Percentiles rank a stretch among this genome's conserved stretches.
Conservation (phyloP, 2,113 vertebrate species). For the Protobothrops flavoviridis region DNA sequence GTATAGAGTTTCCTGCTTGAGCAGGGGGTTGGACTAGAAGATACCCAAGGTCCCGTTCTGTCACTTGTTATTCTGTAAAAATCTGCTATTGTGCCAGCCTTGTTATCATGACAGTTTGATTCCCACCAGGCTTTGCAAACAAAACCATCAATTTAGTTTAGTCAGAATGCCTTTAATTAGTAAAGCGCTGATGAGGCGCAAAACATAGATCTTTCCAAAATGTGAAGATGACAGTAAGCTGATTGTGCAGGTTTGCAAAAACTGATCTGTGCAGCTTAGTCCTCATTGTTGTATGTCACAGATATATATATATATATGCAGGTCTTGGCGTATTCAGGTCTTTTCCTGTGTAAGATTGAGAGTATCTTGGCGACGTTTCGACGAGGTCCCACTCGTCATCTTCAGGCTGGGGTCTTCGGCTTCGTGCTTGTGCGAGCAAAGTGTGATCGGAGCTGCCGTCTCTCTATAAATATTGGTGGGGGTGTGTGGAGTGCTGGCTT, state of each 20-base stretch:
- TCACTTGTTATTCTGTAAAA: not conserved
- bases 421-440: no score
- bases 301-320: not conserved
- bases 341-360: no score
- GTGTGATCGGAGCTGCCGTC: no score
- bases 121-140: conserved; percentile 39
- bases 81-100: conserved; percentile 34
- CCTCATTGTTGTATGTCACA: conserved; percentile 28
- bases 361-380: no score
- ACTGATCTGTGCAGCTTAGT: conserved; percentile 26
- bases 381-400: no score
- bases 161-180: conserved; percentile 63
- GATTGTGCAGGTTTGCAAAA: conserved; percentile 52
- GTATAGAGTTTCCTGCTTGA: not conserved
- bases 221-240: conserved; percentile 55
- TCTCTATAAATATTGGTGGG: no score
- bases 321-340: no score
- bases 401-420: no score
- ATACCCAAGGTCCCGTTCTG: not conserved
- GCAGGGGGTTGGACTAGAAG: not conserved
- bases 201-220: conserved; percentile 42
- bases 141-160: conserved; percentile 54
- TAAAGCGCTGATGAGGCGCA: conserved; percentile 56
- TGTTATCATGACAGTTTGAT: conserved; percentile 39
- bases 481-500: no score